A percentile compares a stretch with the other conserved stretches of the same genome.
Evolutionary conservation across 2,888 invertebrate species (phyloP).

Genomic region (Orthosia incerta): DNA sequence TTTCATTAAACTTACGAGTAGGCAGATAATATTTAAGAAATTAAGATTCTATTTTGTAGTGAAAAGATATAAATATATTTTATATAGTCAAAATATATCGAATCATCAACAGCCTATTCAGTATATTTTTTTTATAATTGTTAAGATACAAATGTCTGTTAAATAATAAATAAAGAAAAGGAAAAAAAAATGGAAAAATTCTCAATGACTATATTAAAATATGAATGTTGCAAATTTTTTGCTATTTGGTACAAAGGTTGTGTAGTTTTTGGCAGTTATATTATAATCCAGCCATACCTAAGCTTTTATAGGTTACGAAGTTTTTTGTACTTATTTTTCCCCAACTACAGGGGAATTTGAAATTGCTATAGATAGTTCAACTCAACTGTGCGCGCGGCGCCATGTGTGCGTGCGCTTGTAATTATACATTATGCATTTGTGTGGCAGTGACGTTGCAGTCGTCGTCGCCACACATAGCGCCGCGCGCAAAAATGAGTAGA

Average conservation of each 20-base stretch:
- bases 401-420: no score
- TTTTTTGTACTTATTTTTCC: background rate
- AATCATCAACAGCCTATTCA: background rate
- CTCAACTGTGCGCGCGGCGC: no score
- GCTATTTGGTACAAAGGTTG: conserved; percentile 2
- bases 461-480: no score
- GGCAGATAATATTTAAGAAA: background rate
- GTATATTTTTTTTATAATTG: conserved; percentile 15
- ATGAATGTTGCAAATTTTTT: background rate
- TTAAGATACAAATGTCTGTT: conserved; percentile 2
- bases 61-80: background rate
- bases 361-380: background rate
- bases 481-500: no score
- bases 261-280: background rate
- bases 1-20: background rate
- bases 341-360: background rate
- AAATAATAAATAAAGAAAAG: no score
- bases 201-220: conserved; percentile 14
- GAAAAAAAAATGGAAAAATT: background rate
- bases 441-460: no score
- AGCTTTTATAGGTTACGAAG: conserved; percentile 5
- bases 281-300: conserved; percentile 7
- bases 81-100: background rate
- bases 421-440: no score
- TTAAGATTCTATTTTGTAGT: conserved; percentile 14